Base-by-base conservation (phyloP, 2,797 vertebrate species). In the Malurus splendens region DNA sequence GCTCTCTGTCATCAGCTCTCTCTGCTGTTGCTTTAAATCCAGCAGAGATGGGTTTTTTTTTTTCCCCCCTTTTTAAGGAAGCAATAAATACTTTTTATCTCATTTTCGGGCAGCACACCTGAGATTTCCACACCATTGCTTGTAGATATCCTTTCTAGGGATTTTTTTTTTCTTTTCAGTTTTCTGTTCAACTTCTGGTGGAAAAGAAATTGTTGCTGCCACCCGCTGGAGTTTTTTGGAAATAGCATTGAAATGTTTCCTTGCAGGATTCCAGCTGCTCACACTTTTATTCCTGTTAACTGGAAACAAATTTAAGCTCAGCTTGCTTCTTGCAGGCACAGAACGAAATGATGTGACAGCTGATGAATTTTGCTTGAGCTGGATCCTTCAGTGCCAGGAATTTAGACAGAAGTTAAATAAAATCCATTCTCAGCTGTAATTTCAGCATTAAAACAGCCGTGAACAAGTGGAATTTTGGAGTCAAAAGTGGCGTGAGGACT, bases 201-300 rank as follows among this genome's bases (percentile, higher is more conserved):
- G 83, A 74, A 81, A 74, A 60, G 47, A 66, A 87, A 85, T 64
- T 89, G 12, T 60, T 95, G 85, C 95, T 95, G 94, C 96, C 96
- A 92, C 90, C 95, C 77, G 73, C 96, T 95, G 96, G 95, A 68
- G 10, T 3, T 48, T 91, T 81, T 55, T 10, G 32, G 89, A 67
- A 92, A 82, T 14, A 47, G 28, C 86, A 41, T 6, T 5, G 7
- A 57, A 48, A 59, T 2, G 8, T 12, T 61, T 50, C 6, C 45
- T 10, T 16, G 51, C 18, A 14, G 18, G 2, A 47, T 60, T 52
- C 39, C 20, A 62, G 52, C 56, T 4, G 0, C 55, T 80, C 4
- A 1, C 14, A 17, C 11, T 75, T 93, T 54, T 25, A 87, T 56
- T 86, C 57, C 64, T 70, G 45, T n/a, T 52, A 32, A 38, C 19